Evolutionary conservation across 1,140 invertebrate species (phyloP), one percentile per base, ranked within the genome.

Genomic region (Ptiloglossa arizonensis): DNA sequence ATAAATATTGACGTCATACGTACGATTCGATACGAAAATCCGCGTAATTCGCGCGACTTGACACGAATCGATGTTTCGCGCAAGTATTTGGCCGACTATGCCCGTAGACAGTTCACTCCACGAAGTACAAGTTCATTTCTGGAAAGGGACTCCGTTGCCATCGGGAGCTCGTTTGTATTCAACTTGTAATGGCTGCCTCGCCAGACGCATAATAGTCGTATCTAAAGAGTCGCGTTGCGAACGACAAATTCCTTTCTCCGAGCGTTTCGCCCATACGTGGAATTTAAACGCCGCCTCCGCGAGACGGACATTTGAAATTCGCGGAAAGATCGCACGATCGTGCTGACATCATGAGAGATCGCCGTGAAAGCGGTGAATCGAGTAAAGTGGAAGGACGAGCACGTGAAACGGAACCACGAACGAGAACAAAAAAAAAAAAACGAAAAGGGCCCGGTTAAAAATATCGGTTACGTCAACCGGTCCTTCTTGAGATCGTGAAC

Each of bases 391-490:
- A 38, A 64, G 24, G 19, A 9, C 29, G 38, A 60, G 63, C 52
- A 44, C 44, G 54, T 19, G 50, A 78, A 78, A n/a, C n/a, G n/a
- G n/a, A n/a, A n/a, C n/a, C n/a, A n/a, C n/a, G n/a, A n/a, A n/a
- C n/a, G n/a, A n/a, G n/a, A n/a, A n/a, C n/a, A n/a, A n/a, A n/a
- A n/a, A n/a, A n/a, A n/a, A n/a, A n/a, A n/a, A n/a, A n/a, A 73
- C 83, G 81, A 81, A 81, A 84, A 41, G 67, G 67, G 74, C 17
- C 38, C 57, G 24, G 83, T 86, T 86, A 83, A 82, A 86, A 82
- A 86, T 86, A 86, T 84, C 85, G 85, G 80, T 86, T 86, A 85
- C 83, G 68, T 86, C 82, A 78, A 77, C 76, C 67, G 75, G 83
- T 63, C 83, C 76, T 75, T 76, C 32, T n/a, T n/a, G n/a, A n/a